Evolutionary conservation across 2,888 invertebrate genomes (phyloP).

Genomic region (Chalcis sispes): DNA sequence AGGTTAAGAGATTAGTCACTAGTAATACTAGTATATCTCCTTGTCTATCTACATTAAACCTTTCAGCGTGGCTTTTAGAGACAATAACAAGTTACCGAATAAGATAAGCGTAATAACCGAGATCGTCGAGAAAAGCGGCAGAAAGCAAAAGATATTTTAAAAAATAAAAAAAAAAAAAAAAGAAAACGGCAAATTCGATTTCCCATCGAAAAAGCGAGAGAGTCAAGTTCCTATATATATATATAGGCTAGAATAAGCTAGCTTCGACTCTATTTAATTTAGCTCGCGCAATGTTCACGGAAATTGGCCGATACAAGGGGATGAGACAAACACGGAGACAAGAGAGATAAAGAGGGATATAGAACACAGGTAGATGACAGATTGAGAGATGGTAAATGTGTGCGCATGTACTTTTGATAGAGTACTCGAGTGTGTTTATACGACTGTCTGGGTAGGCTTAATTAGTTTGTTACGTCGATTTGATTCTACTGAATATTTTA

Average conservation of each 20-base stretch:
- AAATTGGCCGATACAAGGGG: constrained; percentile 17
- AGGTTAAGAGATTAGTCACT: too few relatives aligned
- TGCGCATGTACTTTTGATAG: too few relatives aligned
- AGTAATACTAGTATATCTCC: too few relatives aligned
- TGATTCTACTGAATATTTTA: too few relatives aligned
- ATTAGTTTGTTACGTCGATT: too few relatives aligned
- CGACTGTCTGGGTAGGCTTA: too few relatives aligned
- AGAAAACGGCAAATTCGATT: constrained; percentile 3
- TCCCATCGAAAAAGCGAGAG: background rate
- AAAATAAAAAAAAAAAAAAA: background rate
- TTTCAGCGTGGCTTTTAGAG: background rate
- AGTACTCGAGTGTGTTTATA: too few relatives aligned
- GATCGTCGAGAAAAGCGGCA: background rate
- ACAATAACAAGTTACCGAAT: constrained; percentile 7
- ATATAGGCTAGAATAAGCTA: background rate
- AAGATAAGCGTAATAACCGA: background rate
- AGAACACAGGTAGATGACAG: too few relatives aligned
- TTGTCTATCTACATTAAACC: too few relatives aligned
- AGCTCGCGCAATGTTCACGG: constrained; percentile 22
- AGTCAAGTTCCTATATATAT: too few relatives aligned
- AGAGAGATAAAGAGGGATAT: background rate
- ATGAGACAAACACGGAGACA: background rate
- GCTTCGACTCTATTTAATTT: constrained; percentile 12
- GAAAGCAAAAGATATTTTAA: background rate
- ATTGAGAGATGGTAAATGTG: too few relatives aligned